Percentiles rank a stretch among this genome's conserved stretches.
Evolutionary conservation across 2,797 vertebrate species (phyloP).

Genomic region (Gallinago stenura): DNA sequence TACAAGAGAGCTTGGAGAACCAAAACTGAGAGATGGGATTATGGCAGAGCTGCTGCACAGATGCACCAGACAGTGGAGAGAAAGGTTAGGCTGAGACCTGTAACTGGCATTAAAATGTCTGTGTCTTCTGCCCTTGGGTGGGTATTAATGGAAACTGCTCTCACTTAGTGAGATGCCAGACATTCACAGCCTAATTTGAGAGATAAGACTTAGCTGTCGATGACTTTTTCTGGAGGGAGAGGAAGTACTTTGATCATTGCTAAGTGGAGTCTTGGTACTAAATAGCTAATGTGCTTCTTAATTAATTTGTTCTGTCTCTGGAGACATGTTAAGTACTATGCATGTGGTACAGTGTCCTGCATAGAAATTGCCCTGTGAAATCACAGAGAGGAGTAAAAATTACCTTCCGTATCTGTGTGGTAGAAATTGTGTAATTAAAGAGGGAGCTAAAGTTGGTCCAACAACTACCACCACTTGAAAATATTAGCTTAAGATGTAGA

Average conservation of each 20-base stretch:
- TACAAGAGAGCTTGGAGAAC: background rate
- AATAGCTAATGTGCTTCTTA: constrained; percentile 6
- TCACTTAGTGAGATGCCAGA: constrained; percentile 10
- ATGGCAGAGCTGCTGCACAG: background rate
- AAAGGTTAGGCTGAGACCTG: background rate
- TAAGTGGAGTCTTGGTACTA: background rate
- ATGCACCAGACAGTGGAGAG: background rate
- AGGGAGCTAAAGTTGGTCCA: background rate
- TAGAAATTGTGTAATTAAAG: background rate
- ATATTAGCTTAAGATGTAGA: background rate
- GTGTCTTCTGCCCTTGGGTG: constrained; percentile 33
- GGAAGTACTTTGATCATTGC: constrained; percentile 20
- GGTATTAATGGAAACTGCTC: constrained; percentile 55
- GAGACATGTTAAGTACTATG: background rate
- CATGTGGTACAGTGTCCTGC: background rate
- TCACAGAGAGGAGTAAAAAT: background rate
- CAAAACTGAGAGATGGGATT: background rate
- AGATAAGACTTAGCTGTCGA: background rate
- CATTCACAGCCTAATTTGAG: constrained; percentile 8
- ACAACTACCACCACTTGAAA: background rate
- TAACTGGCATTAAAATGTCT: background rate
- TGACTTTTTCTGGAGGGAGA: constrained; percentile 4
- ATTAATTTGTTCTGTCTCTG: background rate
- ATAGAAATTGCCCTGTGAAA: background rate
- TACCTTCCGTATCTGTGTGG: background rate